Conservation (phyloP, 2,888 invertebrate species). For the Drosophila pseudotalamancana region DNA sequence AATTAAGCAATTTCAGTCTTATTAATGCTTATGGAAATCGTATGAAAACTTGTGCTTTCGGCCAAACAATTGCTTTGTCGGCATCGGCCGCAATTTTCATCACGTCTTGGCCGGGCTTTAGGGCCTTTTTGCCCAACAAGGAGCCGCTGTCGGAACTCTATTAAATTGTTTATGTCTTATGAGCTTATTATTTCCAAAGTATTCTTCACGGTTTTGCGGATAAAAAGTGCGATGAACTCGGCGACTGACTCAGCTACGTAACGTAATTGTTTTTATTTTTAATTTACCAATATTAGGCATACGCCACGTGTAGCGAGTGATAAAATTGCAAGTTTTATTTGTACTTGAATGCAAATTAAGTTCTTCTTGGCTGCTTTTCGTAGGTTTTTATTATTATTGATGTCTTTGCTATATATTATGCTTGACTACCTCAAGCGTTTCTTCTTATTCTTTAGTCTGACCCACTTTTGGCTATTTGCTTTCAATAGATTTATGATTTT, state of each 20-base stretch:
- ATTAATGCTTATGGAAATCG: constrained; percentile 1
- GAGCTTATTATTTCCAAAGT: not conserved
- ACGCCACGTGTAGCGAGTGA: constrained; percentile 47
- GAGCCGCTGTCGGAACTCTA: constrained; percentile 23
- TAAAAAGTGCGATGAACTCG: constrained; percentile 55
- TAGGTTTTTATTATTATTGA: constrained; percentile 61
- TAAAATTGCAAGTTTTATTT: constrained; percentile 18
- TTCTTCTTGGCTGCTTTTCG: not conserved
- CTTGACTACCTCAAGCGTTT: constrained; percentile 36
- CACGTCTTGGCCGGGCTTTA: constrained; percentile 27
- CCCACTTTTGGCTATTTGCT: constrained; percentile 68
- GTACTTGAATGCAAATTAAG: constrained; percentile 24
- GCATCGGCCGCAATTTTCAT: constrained; percentile 31
- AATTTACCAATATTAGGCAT: constrained; percentile 39
- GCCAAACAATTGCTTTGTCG: constrained; percentile 41
- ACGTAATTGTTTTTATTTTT: constrained; percentile 41
- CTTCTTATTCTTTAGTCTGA: constrained; percentile 44
- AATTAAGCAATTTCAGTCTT: constrained; percentile 20
- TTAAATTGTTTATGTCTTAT: constrained; percentile 4
- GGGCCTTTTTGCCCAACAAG: constrained; percentile 9
- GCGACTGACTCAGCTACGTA: constrained; percentile 39
- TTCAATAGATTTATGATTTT: constrained; percentile 68
- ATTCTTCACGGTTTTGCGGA: not conserved
- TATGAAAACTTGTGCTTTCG: constrained; percentile 3
- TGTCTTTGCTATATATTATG: constrained; percentile 31